phyloP scores from a whole-genome alignment of 2,888 invertebrate genomes.

The Heliconius hortense region DNA sequence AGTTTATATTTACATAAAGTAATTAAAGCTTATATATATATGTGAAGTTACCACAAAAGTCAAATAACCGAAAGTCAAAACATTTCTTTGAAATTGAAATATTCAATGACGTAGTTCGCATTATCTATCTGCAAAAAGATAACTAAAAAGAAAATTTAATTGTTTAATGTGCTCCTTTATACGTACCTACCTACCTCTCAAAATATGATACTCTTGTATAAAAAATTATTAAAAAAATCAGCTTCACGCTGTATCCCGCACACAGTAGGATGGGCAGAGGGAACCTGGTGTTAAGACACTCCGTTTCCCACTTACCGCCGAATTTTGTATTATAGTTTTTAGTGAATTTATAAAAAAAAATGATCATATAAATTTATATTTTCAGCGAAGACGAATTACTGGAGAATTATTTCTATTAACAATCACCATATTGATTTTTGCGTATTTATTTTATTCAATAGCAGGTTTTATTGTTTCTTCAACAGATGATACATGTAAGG shows the following conservation, averaged over 20 bases:
- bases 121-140: neutral
- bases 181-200: neutral
- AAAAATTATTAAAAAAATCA: neutral
- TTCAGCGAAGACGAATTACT: slow-evolving; percentile 10
- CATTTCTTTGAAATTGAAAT: no score
- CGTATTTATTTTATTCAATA: slow-evolving; percentile 10
- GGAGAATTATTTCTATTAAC: slow-evolving; percentile 13
- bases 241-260: no score
- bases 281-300: no score
- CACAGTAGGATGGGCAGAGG: no score
- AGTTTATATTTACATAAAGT: no score
- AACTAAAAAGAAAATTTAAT: neutral
- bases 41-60: neutral
- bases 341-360: no score
- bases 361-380: neutral
- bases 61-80: no score
- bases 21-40: neutral
- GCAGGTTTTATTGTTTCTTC: neutral
- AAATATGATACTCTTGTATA: neutral
- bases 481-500: neutral
- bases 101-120: no score
- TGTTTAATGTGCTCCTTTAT: neutral
- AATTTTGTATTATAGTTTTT: no score
- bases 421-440: neutral
- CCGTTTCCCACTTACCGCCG: no score